phyloP scores from a whole-genome alignment of 2,888 invertebrate species.

The Latheticus oryzae region DNA sequence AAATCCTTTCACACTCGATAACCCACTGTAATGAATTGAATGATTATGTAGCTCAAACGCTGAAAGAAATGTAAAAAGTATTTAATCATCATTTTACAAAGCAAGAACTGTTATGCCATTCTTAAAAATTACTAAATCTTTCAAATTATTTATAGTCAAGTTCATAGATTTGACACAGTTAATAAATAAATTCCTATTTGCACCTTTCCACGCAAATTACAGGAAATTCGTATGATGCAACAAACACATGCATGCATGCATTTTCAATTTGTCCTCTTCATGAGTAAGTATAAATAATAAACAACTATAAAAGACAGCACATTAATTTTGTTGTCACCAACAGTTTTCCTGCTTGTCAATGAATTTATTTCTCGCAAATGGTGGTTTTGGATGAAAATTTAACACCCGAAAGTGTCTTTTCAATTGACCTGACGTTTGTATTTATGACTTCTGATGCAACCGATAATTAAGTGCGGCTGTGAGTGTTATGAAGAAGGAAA shows the following conservation, averaged over 20 bases:
- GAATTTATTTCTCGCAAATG: conserved; percentile 26
- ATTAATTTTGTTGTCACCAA: conserved; percentile 55
- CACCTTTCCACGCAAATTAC: conserved; percentile 45
- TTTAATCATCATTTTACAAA: too few relatives aligned
- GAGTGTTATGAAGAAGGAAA: conserved; percentile 38
- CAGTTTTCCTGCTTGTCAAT: conserved; percentile 18
- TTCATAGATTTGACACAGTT: conserved; percentile 23
- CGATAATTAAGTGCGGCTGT: conserved; percentile 39
- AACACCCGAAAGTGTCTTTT: conserved; percentile 10
- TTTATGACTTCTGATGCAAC: conserved; percentile 32
- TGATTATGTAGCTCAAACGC: too few relatives aligned
- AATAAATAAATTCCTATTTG: conserved; percentile 45
- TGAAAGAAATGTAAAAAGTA: too few relatives aligned
- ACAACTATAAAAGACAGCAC: conserved; percentile 49
- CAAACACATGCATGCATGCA: conserved; percentile 54
- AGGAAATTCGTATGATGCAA: conserved; percentile 50
- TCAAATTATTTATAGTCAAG: conserved; percentile 41
- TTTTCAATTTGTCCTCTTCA: conserved; percentile 58
- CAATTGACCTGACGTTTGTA: conserved; percentile 12
- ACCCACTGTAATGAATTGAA: too few relatives aligned
- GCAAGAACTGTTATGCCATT: too few relatives aligned
- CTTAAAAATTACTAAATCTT: too few relatives aligned
- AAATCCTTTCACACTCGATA: too few relatives aligned
- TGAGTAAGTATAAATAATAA: conserved; percentile 55
- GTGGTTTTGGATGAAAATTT: conserved; percentile 11